Percentiles rank a stretch among this genome's conserved stretches.
These are phyloP conservation scores for Strongylocentrotus purpuratus DNA, from an alignment of 35 echinoderm and acorn worm species.

Conservation along the genomic window DNA sequence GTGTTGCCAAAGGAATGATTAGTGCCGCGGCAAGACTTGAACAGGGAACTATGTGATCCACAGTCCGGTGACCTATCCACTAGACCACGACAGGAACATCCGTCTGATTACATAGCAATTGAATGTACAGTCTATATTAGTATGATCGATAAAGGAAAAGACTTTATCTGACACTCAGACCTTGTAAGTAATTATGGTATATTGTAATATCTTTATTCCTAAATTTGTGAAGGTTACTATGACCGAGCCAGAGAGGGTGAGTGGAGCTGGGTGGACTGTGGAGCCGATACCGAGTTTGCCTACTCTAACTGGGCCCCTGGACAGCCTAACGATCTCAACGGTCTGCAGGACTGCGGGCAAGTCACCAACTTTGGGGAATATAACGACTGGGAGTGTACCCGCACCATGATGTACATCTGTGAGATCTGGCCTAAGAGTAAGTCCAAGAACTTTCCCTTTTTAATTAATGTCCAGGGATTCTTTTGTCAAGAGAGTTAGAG, in stretches of 20 bases:
- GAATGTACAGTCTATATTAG: too few species aligned
- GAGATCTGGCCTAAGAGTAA: constrained; percentile 81
- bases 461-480: too few species aligned
- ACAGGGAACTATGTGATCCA: too few species aligned
- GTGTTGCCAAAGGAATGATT: too few species aligned
- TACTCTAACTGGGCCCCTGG: constrained; percentile 76
- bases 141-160: too few species aligned
- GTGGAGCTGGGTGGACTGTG: constrained; percentile 93
- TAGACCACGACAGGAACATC: too few species aligned
- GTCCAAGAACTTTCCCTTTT: neutral
- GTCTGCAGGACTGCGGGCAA: constrained; percentile 76
- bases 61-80: too few species aligned
- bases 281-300: constrained; percentile 52
- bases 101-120: too few species aligned
- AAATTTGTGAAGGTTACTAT: constrained; percentile 69
- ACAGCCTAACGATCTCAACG: constrained; percentile 72
- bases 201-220: neutral
- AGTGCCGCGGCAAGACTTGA: too few species aligned
- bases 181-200: neutral
- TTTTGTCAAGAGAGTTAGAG: too few species aligned
- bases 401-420: constrained; percentile 77
- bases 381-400: constrained; percentile 76
- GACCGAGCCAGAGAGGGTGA: constrained; percentile 76
- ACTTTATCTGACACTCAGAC: too few species aligned
- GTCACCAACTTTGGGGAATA: constrained; percentile 66